These are phyloP conservation scores for Drosophila fulvimacula DNA, from an alignment of 2,888 invertebrate genomes.

Conservation along the genomic window DNA sequence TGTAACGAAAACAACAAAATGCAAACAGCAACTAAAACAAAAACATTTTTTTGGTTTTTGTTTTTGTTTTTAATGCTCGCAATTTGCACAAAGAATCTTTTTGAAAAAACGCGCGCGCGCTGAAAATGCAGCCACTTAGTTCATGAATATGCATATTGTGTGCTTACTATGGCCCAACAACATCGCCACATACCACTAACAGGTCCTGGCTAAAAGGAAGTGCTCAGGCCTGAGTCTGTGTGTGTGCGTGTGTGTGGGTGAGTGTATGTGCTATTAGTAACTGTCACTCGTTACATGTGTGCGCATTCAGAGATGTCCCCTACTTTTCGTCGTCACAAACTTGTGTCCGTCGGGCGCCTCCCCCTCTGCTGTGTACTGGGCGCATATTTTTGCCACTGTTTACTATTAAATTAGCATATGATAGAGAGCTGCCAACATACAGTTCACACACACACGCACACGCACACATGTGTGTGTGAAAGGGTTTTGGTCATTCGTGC, in stretches of 20 bases:
- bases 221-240: background rate
- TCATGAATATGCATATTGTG: constrained; percentile 70
- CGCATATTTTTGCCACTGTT: constrained; percentile 58
- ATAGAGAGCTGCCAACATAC: constrained; percentile 44
- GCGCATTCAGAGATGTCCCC: constrained; percentile 42
- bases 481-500: constrained; percentile 11
- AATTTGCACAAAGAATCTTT: constrained; percentile 69
- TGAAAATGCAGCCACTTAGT: constrained; percentile 64
- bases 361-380: constrained; percentile 30
- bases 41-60: constrained; percentile 23
- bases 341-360: background rate
- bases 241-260: constrained; percentile 32
- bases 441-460: constrained; percentile 18
- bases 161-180: constrained; percentile 37
- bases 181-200: constrained; percentile 19
- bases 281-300: constrained; percentile 61
- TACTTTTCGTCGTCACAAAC: constrained; percentile 16
- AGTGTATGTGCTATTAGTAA: constrained; percentile 63
- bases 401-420: constrained; percentile 72
- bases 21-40: constrained; percentile 14
- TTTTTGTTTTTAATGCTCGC: constrained; percentile 40
- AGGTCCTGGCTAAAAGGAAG: background rate
- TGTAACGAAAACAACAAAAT: background rate
- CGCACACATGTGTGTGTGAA: background rate
- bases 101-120: constrained; percentile 40